A percentile compares a stretch with the other conserved stretches of the same genome.
These are phyloP conservation scores for Epinotia ramella DNA, from an alignment of 2,888 invertebrate genomes.

Conservation along the genomic window DNA sequence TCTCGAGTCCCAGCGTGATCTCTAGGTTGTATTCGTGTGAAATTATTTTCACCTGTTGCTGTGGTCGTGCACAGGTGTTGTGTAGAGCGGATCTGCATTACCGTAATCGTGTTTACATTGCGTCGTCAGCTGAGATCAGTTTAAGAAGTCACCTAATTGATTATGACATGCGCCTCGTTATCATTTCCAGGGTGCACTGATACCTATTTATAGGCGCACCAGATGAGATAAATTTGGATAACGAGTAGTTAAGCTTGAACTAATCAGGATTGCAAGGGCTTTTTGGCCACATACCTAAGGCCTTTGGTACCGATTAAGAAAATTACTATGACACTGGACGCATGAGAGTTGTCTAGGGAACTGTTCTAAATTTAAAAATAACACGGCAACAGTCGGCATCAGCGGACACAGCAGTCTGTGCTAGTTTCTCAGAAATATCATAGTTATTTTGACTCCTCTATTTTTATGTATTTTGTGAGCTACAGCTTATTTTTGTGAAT, in stretches of 20 bases:
- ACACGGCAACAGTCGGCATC: constrained; percentile 55
- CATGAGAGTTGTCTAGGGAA: constrained; percentile 59
- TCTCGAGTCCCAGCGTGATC: constrained; percentile 52
- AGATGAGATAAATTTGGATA: constrained; percentile 70
- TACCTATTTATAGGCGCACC: constrained; percentile 75
- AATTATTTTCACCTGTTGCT: constrained; percentile 76
- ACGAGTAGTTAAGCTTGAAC: constrained; percentile 42
- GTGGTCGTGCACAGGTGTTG: constrained; percentile 47
- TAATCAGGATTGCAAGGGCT: constrained; percentile 18
- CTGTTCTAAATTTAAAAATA: constrained; percentile 75
- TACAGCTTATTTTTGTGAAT: constrained; percentile 38
- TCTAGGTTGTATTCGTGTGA: constrained; percentile 53
- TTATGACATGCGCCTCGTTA: constrained; percentile 54
- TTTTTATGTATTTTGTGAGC: constrained; percentile 58
- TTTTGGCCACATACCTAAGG: constrained; percentile 5
- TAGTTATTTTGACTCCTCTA: constrained; percentile 68
- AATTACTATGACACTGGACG: constrained; percentile 25
- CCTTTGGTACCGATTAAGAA: constrained; percentile 21
- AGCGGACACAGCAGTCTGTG: constrained; percentile 64
- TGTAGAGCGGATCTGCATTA: constrained; percentile 50
- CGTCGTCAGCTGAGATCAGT: constrained; percentile 55
- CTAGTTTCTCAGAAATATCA: constrained; percentile 66
- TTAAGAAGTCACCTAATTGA: constrained; percentile 44
- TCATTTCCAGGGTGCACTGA: constrained; percentile 74
- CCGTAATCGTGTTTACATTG: constrained; percentile 63